Percentiles rank a stretch among this genome's conserved stretches.
These are phyloP conservation scores for Pseudorhombus dupliciocellatus DNA, from an alignment of 2,113 vertebrate species.

Conservation along the genomic window DNA sequence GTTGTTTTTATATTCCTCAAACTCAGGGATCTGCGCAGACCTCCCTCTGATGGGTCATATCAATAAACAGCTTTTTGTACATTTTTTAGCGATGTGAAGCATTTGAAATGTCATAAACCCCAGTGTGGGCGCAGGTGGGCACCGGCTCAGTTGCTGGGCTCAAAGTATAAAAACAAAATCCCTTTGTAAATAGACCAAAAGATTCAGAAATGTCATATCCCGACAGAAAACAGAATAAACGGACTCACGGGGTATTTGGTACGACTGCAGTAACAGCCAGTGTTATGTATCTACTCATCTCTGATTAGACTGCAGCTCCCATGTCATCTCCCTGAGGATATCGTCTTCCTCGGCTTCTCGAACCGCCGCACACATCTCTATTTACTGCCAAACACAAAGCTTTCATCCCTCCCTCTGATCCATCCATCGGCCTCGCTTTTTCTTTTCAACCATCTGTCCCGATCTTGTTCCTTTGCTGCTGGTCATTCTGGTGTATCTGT, in stretches of 20 bases:
- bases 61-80: no score
- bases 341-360: neutral
- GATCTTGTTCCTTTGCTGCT: conserved; percentile 13
- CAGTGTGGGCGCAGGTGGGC: no score
- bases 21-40: no score
- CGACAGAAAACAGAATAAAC: neutral
- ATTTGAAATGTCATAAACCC: no score
- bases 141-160: no score
- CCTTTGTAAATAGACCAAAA: no score
- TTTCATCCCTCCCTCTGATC: conserved; percentile 5
- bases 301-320: neutral
- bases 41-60: no score
- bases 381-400: neutral
- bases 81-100: no score
- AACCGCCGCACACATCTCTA: neutral
- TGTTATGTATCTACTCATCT: neutral
- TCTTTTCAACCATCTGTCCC: conserved; percentile 6
- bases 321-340: conserved; percentile 11
- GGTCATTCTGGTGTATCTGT: conserved; percentile 6
- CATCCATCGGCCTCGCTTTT: neutral
- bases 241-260: neutral
- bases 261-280: conserved; percentile 2
- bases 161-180: no score
- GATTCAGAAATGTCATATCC: no score
- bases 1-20: no score